Evolutionary conservation across 2,797 vertebrate genomes (phyloP), one percentile per base, ranked within the genome.

Genomic region (Avahi laniger): DNA sequence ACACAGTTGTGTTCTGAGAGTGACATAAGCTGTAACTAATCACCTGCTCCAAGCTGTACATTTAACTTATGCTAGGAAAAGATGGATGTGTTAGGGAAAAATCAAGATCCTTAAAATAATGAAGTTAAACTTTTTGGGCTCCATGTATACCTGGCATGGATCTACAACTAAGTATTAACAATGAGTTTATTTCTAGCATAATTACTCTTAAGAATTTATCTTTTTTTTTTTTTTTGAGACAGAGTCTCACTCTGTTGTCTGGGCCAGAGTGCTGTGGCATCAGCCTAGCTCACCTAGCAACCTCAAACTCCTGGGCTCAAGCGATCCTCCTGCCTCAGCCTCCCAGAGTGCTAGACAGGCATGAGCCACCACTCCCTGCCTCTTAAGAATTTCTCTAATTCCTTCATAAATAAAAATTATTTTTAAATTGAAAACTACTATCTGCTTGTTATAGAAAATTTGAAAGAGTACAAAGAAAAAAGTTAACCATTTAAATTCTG

Each of bases 381-480:
- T 81, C 38, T 93, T 91, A 91, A 61, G 52, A 86, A 70, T 91
- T 93, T 94, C 88, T 81, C 50, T 96, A 79, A 41, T 89, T 93
- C 7, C 4, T 82, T 94, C 33, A 85, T 35, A 91, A 90, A 89
- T 81, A 76, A 83, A 91, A 72, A 52, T 80, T n/a, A 75, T 87
- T 72, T 67, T 92, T 61, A 46, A 72, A 57, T 93, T 91, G 63
- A 41, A 83, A 79, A 75, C 15, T 81, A 72, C 18, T 63, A 24
- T 57, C 54, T 79, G 26, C 28, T 95, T n/a, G 41, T 38, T 67
- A 67, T 61, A 92, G 50, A 76, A 95, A 95, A 82, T 73, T 59
- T 89, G 24, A 63, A 81, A 85, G 26, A 67, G 28, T 82, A 46
- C 9, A 73, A 88, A 91, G 46, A 92, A 93, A 46, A 88, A 88